Conservation (phyloP, 2,888 invertebrate genomes). For the Nemoura dubitans region DNA sequence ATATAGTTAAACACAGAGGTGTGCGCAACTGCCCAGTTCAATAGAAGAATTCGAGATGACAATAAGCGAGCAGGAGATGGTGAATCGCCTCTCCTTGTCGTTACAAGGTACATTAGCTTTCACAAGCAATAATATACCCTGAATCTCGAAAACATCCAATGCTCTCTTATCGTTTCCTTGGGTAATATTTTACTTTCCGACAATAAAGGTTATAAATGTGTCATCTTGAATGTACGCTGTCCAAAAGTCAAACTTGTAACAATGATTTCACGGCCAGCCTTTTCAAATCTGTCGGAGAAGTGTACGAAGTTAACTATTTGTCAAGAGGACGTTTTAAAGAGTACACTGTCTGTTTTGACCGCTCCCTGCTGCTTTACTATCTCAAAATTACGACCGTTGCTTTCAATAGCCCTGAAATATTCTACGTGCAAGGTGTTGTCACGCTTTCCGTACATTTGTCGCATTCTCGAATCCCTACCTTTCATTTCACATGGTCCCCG, state of each 20-base stretch:
- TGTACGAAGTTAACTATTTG: neutral
- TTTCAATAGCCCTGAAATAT: neutral
- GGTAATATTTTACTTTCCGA: constrained; percentile 24
- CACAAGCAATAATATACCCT: constrained; percentile 33
- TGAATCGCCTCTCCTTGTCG: neutral
- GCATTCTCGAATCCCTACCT: neutral
- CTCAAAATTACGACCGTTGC: neutral
- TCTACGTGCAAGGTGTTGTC: neutral
- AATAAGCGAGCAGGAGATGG: constrained; percentile 18
- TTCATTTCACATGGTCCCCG: neutral
- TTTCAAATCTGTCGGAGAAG: neutral
- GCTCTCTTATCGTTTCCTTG: neutral
- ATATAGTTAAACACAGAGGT: constrained; percentile 26
- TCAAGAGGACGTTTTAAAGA: neutral
- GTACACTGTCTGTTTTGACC: constrained; percentile 18
- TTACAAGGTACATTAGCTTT: constrained; percentile 14
- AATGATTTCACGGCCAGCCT: constrained; percentile 15
- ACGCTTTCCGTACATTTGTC: neutral
- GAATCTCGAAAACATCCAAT: neutral
- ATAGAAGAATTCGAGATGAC: constrained; percentile 18
- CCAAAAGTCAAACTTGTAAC: constrained; percentile 24
- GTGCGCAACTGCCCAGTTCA: constrained; percentile 8
- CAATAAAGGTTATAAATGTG: constrained; percentile 21
- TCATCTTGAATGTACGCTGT: neutral
- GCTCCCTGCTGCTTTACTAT: constrained; percentile 10